Evolutionary conservation across 2,797 vertebrate species (phyloP).

Genomic region (Momotus momota): DNA sequence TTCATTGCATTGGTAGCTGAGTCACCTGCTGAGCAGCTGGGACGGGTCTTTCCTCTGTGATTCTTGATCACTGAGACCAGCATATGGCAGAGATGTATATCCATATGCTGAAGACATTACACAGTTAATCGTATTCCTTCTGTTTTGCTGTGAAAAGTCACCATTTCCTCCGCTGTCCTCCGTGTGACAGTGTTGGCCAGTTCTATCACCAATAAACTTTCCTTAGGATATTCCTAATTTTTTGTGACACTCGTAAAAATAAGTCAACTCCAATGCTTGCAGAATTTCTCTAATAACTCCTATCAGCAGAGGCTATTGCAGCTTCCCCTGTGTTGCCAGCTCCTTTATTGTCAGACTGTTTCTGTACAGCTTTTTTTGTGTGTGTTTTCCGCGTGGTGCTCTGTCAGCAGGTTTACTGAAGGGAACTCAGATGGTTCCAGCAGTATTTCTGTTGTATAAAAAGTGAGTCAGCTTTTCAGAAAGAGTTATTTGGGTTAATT

Average conservation of each 20-base stretch:
- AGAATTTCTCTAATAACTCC: background rate
- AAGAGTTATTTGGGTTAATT: constrained; percentile 4
- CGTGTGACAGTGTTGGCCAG: background rate
- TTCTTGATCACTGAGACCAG: background rate
- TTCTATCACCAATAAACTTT: background rate
- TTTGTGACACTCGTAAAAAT: background rate
- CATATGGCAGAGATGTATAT: background rate
- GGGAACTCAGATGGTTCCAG: constrained; percentile 18
- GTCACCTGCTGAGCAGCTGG: background rate
- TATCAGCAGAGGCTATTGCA: background rate
- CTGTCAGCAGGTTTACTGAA: constrained; percentile 36
- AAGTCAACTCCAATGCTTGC: background rate
- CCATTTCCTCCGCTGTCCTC: background rate
- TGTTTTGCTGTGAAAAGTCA: background rate
- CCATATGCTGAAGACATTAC: background rate
- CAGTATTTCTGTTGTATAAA: background rate
- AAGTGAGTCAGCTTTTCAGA: constrained; percentile 51
- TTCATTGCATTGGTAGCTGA: background rate
- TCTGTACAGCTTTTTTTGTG: background rate
- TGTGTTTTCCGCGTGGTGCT: background rate
- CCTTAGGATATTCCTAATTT: background rate
- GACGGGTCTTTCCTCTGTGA: background rate
- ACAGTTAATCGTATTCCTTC: background rate
- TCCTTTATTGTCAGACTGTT: background rate
- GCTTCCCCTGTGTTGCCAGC: background rate